A percentile compares a stretch with the other conserved stretches of the same genome.
Conservation (phyloP, 2,797 vertebrate species). For the Hypotaenidia philippensis region DNA sequence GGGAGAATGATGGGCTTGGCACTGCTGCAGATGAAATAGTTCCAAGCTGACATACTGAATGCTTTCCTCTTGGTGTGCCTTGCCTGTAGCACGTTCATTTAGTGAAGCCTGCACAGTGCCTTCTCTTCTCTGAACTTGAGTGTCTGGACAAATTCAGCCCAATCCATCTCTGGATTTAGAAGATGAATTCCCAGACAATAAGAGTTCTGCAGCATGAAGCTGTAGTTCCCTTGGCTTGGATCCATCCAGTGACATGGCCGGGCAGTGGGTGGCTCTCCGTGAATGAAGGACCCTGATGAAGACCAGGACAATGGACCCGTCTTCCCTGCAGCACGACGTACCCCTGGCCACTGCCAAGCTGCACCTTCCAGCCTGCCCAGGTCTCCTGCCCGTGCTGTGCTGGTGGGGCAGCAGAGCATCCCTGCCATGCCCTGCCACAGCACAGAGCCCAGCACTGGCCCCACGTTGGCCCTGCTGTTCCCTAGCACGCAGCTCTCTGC, state of each 20-base stretch:
- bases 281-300: rapidly evolving
- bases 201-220: not conserved
- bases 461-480: not conserved
- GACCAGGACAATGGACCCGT: not conserved
- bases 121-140: not conserved
- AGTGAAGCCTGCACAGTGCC: rapidly evolving
- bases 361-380: not conserved
- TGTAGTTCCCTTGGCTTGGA: not conserved
- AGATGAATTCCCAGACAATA: not conserved
- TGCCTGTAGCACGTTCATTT: not conserved
- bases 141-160: not conserved
- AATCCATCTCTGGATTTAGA: rapidly evolving
- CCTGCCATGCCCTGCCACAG: too few species aligned
- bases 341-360: rapidly evolving
- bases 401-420: rapidly evolving
- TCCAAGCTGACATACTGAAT: not conserved
- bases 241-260: rapidly evolving
- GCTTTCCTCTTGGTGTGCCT: not conserved
- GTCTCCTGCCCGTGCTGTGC: not conserved
- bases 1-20: not conserved
- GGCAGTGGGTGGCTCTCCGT: rapidly evolving
- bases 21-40: not conserved
- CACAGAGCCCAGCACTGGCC: not conserved
- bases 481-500: not conserved
- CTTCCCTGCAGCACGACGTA: rapidly evolving